phyloP scores from a whole-genome alignment of 1,140 invertebrate species.

The Drepana arcuata region DNA sequence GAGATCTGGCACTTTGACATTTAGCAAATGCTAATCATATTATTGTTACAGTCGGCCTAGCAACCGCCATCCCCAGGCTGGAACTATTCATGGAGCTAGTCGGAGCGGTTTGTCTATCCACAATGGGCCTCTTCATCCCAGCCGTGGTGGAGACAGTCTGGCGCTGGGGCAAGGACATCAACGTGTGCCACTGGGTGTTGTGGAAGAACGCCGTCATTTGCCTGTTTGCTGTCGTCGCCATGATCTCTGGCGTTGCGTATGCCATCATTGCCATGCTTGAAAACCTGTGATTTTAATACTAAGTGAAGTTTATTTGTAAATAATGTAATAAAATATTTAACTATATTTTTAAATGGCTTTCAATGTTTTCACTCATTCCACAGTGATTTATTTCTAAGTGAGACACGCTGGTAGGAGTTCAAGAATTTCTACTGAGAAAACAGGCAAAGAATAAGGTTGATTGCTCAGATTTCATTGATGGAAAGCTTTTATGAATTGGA shows the following conservation, averaged over 20 bases:
- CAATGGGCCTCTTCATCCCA: conserved; percentile 87
- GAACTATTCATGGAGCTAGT: conserved; percentile 91
- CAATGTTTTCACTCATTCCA: not conserved
- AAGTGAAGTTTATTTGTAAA: too few relatives aligned
- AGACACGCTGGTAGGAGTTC: too few relatives aligned
- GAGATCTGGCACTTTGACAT: too few relatives aligned
- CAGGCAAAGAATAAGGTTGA: too few relatives aligned
- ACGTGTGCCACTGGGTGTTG: conserved; percentile 75
- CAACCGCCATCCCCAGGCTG: conserved; percentile 83
- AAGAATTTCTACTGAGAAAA: too few relatives aligned
- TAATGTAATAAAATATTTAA: conserved; percentile 7
- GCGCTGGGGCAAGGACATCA: conserved; percentile 75
- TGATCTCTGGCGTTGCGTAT: conserved; percentile 77
- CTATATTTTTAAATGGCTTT: conserved; percentile 3
- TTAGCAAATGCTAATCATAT: too few relatives aligned
- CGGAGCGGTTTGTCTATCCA: conserved; percentile 88
- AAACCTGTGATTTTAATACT: conserved; percentile 35
- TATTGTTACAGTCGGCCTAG: conserved; percentile 79
- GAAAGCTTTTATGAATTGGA: too few relatives aligned
- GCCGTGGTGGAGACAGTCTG: conserved; percentile 85
- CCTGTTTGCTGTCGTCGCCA: conserved; percentile 75
- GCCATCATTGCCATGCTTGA: conserved; percentile 66
- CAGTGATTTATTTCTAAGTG: not conserved
- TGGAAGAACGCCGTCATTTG: conserved; percentile 77
- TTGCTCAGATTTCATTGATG: too few relatives aligned